These are phyloP conservation scores for Ceyx erithaca DNA, from an alignment of 2,797 vertebrate genomes.

Conservation along the genomic window DNA sequence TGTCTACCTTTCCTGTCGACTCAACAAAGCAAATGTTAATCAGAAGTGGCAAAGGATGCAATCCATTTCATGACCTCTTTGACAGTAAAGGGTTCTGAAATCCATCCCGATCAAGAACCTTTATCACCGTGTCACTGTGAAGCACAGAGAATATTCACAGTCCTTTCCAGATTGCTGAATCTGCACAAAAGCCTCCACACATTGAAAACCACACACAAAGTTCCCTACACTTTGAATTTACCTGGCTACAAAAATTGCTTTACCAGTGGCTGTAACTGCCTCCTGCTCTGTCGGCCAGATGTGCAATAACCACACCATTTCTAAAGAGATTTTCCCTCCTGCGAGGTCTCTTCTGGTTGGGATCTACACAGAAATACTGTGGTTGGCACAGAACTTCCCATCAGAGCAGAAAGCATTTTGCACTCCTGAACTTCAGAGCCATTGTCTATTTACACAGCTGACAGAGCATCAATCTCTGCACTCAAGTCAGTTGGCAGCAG, in stretches of 20 bases:
- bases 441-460: neutral
- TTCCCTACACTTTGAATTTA: neutral
- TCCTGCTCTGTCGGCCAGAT: neutral
- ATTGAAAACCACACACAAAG: neutral
- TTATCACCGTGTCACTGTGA: neutral
- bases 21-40: neutral
- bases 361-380: neutral
- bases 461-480: neutral
- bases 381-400: neutral
- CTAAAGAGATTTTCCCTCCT: neutral
- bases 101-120: neutral
- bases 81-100: conserved; percentile 3
- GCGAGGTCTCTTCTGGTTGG: neutral
- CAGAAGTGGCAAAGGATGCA: neutral
- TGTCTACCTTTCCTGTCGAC: neutral
- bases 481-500: neutral
- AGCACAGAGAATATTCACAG: neutral
- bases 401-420: neutral
- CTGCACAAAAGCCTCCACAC: neutral
- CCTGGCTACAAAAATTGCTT: neutral
- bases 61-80: neutral
- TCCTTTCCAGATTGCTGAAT: neutral
- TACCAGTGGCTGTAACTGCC: neutral
- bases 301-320: neutral
- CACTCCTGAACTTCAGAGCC: neutral